Base-by-base conservation (phyloP, 2,888 invertebrate species). In the Cosmia pyralina region DNA sequence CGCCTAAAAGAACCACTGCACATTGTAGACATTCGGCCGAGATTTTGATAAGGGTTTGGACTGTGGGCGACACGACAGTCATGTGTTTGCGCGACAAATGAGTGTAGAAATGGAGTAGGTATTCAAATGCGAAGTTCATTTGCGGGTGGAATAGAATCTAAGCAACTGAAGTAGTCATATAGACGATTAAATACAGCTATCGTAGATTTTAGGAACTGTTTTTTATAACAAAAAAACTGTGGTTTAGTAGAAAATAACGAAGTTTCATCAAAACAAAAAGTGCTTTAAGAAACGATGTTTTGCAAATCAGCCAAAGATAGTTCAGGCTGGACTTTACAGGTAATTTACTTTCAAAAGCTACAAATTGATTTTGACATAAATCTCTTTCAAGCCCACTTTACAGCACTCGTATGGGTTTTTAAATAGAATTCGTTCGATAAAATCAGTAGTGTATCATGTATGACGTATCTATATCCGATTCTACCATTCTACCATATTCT, bases 21-120 rank as follows among this genome's bases (percentile, higher is more conserved):
- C 69, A 84, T 69, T 75, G 72, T 73, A 81, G 76, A 77, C 69
- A 75, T 81, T 77, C 58, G 52, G 69, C 67, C 38, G 65, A 68
- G 76, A 81, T 82, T 82, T 82, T 83, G 84, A 81, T 77, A 77
- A 69, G 84, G 81, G 84, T 83, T 50, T 72, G 28, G 65, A 34
- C 28, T 79, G 81, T 66, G 17, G 50, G 34, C 46, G 81, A 81
- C 83, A 75, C 46, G 81, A 81, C 83, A 75, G 63, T 69, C 66
- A 81, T 82, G 59, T 65, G 74, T 66, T 66, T 70, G 52, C 8
- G 22, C 38, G 81, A 77, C 81, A 70, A 80, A 76, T 80, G 60
- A 55, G 19, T 60, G 17, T 67, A 28, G 58, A 55, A 66, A 57
- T 53, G 10, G 34, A 57, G 17, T n/a, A n/a, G n/a, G n/a, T 64